Evolutionary conservation across 2,113 vertebrate genomes (phyloP).

Genomic region (Tragelaphus imberbis): DNA sequence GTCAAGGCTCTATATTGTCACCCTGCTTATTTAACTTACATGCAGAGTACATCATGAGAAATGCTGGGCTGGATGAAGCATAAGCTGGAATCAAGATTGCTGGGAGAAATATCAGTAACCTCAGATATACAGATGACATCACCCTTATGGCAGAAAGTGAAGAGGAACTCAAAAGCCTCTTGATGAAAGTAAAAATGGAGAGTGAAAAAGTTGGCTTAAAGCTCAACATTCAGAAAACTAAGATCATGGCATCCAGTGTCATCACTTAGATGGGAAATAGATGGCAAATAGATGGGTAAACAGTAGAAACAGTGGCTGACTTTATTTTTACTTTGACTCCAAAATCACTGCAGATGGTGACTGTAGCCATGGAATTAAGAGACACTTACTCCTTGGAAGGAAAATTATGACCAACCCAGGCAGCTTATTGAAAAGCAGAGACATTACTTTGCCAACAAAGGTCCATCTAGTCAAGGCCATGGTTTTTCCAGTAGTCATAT

Average conservation of each 20-base stretch:
- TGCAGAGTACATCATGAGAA: not conserved
- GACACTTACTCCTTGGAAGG: not conserved
- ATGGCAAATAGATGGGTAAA: not conserved
- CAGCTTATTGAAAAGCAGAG: not conserved
- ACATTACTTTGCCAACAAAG: not conserved
- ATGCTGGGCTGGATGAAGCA: not conserved
- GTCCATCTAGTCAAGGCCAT: not conserved
- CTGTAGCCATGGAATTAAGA: not conserved
- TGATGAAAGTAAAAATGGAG: not conserved
- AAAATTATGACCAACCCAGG: not conserved
- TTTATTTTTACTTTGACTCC: not conserved
- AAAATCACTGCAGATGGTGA: not conserved
- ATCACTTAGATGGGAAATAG: not conserved
- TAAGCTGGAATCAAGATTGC: not conserved
- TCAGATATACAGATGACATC: not conserved
- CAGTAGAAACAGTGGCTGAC: not conserved
- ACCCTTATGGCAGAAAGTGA: not conserved
- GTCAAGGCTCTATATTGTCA: not conserved
- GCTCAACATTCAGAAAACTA: not conserved
- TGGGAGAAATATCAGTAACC: not conserved
- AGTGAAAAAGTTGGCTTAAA: not conserved
- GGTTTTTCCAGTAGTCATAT: not conserved
- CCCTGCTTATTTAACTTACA: not conserved
- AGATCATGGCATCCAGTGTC: fast-evolving
- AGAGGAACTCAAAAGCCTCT: not conserved